These are phyloP conservation scores for Spea multiplicata DNA, from an alignment of 2,113 vertebrate species.

Conservation along the genomic window DNA sequence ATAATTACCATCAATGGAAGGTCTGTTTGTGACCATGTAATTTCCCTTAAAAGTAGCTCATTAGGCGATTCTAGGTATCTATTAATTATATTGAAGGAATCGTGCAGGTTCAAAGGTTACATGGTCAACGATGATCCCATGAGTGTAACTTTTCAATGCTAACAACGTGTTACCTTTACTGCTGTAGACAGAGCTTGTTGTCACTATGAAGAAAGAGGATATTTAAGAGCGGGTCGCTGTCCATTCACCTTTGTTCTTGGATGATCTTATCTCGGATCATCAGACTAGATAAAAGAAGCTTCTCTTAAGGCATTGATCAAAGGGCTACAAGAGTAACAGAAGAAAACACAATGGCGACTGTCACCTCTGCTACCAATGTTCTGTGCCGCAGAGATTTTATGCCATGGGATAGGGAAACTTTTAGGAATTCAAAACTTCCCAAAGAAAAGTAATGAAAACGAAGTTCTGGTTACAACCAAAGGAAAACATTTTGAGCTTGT, in stretches of 20 bases:
- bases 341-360: slow-evolving; percentile 7
- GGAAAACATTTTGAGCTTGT: too few species aligned
- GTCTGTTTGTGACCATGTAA: slow-evolving; percentile 4
- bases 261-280: slow-evolving; percentile 39
- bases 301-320: slow-evolving; percentile 34
- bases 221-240: background rate
- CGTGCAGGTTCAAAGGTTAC: slow-evolving; percentile 40
- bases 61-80: background rate
- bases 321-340: slow-evolving; percentile 27
- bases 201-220: slow-evolving; percentile 21
- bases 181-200: slow-evolving; percentile 15
- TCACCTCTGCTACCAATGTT: background rate
- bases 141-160: slow-evolving; percentile 39
- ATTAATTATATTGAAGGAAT: slow-evolving; percentile 36
- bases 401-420: background rate
- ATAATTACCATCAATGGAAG: background rate
- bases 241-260: slow-evolving; percentile 32
- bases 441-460: too few species aligned
- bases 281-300: slow-evolving; percentile 8
- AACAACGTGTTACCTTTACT: slow-evolving; percentile 26
- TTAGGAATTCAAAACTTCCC: too few species aligned
- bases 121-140: slow-evolving; percentile 6
- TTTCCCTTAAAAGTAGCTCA: slow-evolving; percentile 1
- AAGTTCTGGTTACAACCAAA: too few species aligned
- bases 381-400: background rate